Evolutionary conservation across 2,797 vertebrate genomes (phyloP).

Genomic region (Mergus octosetaceus): DNA sequence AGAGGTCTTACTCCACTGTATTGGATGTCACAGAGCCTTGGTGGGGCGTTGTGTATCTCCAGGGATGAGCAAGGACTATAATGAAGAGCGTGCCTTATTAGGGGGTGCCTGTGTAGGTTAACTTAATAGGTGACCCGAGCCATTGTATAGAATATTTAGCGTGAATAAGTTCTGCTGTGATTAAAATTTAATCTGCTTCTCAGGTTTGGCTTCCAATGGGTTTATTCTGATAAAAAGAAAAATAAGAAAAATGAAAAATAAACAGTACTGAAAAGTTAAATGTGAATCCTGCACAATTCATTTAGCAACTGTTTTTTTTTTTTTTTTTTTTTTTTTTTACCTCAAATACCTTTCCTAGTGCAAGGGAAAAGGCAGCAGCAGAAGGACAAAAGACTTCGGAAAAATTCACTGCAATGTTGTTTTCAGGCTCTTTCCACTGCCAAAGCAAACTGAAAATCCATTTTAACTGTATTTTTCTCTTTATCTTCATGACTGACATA

Average conservation of each 20-base stretch:
- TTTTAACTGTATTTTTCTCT: background rate
- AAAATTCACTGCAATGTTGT: background rate
- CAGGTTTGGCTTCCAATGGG: background rate
- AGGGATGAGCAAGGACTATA: conserved; percentile 5
- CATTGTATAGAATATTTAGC: background rate
- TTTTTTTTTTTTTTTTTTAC: too few relatives aligned
- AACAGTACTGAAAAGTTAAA: background rate
- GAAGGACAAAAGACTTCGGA: conserved; percentile 16
- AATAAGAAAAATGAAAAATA: background rate
- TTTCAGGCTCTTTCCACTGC: background rate
- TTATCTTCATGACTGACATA: conserved; percentile 18
- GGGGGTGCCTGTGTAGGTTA: background rate
- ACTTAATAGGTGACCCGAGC: conserved; percentile 9
- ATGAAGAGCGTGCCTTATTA: conserved; percentile 26
- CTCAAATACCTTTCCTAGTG: background rate
- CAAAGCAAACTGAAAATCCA: background rate
- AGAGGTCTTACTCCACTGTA: conserved; percentile 15
- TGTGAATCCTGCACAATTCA: background rate
- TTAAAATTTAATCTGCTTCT: background rate
- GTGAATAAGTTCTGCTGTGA: background rate
- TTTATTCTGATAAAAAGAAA: conserved; percentile 4
- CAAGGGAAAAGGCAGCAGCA: background rate
- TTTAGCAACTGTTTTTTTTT: background rate
- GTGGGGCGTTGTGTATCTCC: background rate
- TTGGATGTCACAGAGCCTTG: conserved; percentile 13